Evolutionary conservation across 2,888 invertebrate genomes (phyloP).

Genomic region (Tinea trinotella): DNA sequence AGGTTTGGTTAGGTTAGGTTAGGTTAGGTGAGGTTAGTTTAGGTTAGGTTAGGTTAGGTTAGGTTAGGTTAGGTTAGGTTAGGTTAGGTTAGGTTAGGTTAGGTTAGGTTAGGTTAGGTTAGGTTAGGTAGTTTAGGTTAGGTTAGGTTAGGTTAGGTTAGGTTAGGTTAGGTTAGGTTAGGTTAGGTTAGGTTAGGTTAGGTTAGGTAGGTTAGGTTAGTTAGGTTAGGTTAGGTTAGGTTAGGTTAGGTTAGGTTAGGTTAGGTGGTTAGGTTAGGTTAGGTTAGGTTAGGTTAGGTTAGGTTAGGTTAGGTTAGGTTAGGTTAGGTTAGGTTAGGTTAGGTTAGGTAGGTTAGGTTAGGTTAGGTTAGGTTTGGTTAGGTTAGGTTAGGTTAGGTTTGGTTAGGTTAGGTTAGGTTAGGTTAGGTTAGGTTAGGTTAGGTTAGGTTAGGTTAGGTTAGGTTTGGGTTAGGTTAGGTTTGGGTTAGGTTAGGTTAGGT

Average conservation of each 20-base stretch:
- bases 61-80: slow-evolving; percentile 22
- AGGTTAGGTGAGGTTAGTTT: slow-evolving; percentile 19
- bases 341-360: no score
- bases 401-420: neutral
- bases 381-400: neutral
- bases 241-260: slow-evolving; percentile 23
- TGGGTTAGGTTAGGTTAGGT: no score
- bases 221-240: slow-evolving; percentile 23
- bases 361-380: neutral
- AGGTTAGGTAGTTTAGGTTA: neutral
- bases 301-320: slow-evolving; percentile 23
- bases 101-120: slow-evolving; percentile 22
- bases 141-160: slow-evolving; percentile 20
- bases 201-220: no score
- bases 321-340: slow-evolving; percentile 19
- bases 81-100: slow-evolving; percentile 23
- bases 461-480: neutral
- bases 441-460: neutral
- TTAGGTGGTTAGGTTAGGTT: no score
- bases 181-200: slow-evolving; percentile 23
- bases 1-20: no score
- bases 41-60: no score
- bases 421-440: neutral
- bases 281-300: slow-evolving; percentile 23
- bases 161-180: slow-evolving; percentile 23